A percentile compares a stretch with the other conserved stretches of the same genome.
Conservation (phyloP, 2,888 invertebrate genomes). For the Drosophila conformis region DNA sequence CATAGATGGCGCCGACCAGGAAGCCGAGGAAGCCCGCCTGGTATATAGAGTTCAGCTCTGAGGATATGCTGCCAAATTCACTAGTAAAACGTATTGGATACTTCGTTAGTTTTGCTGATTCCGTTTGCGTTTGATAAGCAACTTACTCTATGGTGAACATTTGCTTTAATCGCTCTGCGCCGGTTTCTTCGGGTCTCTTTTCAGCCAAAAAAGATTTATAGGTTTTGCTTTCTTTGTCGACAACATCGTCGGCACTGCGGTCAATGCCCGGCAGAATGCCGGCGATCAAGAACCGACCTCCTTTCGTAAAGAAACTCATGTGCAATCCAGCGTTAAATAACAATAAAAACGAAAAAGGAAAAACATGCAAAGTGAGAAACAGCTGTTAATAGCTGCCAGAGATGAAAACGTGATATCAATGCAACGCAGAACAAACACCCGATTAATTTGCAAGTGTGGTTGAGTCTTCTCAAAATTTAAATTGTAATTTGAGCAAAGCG, state of each 20-base stretch:
- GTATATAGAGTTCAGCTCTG: slow-evolving; percentile 87
- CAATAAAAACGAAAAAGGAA: slow-evolving; percentile 18
- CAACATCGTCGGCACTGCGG: slow-evolving; percentile 55
- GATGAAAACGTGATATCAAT: slow-evolving; percentile 13
- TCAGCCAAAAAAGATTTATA: slow-evolving; percentile 77
- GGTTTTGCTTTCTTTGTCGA: slow-evolving; percentile 77
- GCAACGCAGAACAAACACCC: background rate
- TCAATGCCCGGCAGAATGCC: slow-evolving; percentile 72
- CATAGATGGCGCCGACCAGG: slow-evolving; percentile 88
- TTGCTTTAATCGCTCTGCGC: slow-evolving; percentile 81
- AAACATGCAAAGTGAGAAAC: slow-evolving; percentile 37
- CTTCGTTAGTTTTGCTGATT: background rate
- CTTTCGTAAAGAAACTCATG: slow-evolving; percentile 69
- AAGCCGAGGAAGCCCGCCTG: slow-evolving; percentile 87
- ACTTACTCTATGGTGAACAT: slow-evolving; percentile 83
- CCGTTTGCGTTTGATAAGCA: background rate
- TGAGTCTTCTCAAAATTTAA: background rate
- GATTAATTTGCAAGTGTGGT: background rate
- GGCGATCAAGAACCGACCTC: slow-evolving; percentile 68
- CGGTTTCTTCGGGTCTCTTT: slow-evolving; percentile 78
- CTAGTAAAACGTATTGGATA: slow-evolving; percentile 82
- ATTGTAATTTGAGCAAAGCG: background rate
- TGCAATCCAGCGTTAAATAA: slow-evolving; percentile 57
- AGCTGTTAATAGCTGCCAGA: slow-evolving; percentile 49
- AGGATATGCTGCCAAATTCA: slow-evolving; percentile 88